phyloP scores from a whole-genome alignment of 1,140 invertebrate species.

The Coelopa frigida region DNA sequence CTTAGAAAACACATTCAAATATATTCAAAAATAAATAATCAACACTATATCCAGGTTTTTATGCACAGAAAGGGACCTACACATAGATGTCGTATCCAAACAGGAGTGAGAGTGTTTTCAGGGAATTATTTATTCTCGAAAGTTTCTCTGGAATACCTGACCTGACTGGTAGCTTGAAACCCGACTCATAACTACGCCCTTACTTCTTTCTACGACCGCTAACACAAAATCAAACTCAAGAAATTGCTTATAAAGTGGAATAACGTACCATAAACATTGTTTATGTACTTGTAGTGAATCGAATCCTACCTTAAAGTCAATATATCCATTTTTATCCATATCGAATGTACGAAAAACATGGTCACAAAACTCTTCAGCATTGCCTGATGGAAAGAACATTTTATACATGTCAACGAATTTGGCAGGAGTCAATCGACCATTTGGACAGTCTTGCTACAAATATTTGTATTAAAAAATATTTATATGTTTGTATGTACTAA shows the following conservation, averaged over 20 bases:
- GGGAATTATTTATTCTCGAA: too few relatives aligned
- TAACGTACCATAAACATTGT: slow-evolving; percentile 2
- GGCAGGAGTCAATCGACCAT: slow-evolving; percentile 90
- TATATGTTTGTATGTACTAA: background rate
- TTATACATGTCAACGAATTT: slow-evolving; percentile 99
- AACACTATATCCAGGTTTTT: background rate
- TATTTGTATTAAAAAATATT: slow-evolving; percentile 7
- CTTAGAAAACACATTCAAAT: background rate
- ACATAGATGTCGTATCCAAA: background rate
- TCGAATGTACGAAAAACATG: slow-evolving; percentile 99
- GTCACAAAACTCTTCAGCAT: slow-evolving; percentile 97
- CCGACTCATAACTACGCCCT: too few relatives aligned
- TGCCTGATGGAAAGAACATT: slow-evolving; percentile 97
- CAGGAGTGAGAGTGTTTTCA: too few relatives aligned
- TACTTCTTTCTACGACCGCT: too few relatives aligned
- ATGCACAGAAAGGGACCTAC: background rate
- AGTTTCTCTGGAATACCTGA: too few relatives aligned
- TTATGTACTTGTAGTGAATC: too few relatives aligned
- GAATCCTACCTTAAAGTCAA: slow-evolving; percentile 95
- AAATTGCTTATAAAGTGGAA: background rate
- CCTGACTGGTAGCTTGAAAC: too few relatives aligned
- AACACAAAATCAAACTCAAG: background rate
- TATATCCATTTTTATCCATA: slow-evolving; percentile 97
- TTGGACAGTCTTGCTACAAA: slow-evolving; percentile 98
- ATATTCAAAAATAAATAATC: background rate